Percentiles rank a stretch among this genome's conserved stretches.
Evolutionary conservation across 1,140 invertebrate genomes (phyloP).

Genomic region (Sesamia nonagrioides): DNA sequence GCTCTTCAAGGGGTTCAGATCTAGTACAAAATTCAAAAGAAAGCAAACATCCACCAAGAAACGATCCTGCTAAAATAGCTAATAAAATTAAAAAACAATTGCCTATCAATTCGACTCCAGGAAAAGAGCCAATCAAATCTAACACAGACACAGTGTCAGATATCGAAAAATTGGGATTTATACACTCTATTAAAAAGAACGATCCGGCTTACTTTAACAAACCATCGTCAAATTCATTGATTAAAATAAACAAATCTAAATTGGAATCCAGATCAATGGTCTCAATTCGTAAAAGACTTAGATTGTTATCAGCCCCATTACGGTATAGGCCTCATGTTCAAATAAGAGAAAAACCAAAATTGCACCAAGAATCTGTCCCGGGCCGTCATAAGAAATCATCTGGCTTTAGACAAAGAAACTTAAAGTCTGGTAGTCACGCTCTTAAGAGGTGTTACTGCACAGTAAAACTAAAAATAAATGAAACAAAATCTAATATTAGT

Average conservation of each 20-base stretch:
- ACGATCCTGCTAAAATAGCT: neutral
- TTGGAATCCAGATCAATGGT: neutral
- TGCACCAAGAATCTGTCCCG: neutral
- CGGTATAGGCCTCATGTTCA: neutral
- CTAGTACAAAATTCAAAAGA: neutral
- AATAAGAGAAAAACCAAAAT: neutral
- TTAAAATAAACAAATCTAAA: neutral
- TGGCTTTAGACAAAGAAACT: neutral
- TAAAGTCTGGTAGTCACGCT: slow-evolving; percentile 15
- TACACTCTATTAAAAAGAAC: neutral
- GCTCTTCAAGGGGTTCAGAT: neutral
- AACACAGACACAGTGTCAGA: neutral
- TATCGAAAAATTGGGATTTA: neutral
- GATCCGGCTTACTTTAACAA: neutral
- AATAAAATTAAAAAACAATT: neutral
- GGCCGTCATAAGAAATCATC: neutral
- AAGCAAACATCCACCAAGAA: neutral
- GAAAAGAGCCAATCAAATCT: neutral
- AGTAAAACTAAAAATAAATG: slow-evolving; percentile 53
- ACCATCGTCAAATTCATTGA: neutral
- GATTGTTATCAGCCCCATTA: neutral
- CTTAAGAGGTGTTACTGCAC: slow-evolving; percentile 56
- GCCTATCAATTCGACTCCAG: neutral
- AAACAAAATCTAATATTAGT: slow-evolving; percentile 26
- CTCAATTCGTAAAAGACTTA: neutral